Evolutionary conservation across 2,797 vertebrate species (phyloP), one percentile per base, ranked within the genome.

Genomic region (Dendrocincla tyrannina): DNA sequence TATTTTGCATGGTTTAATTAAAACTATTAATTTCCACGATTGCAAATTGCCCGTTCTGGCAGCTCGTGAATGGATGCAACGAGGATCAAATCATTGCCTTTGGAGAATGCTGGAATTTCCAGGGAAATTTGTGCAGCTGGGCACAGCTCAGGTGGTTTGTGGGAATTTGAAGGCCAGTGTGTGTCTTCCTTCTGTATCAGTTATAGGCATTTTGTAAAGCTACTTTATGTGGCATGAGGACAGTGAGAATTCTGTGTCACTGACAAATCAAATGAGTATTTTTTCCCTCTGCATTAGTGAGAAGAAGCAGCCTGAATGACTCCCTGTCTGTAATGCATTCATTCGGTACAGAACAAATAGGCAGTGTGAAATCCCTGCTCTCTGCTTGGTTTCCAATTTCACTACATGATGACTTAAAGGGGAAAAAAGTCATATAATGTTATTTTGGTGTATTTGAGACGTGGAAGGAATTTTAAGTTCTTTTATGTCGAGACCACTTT

Each of bases 1-100:
- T 62, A 56, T 89, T 93, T 95, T 84, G 77, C 50, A 27, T 14
- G 74, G n/a, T 47, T 76, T 92, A 94, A 95, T 93, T 92, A 91
- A 96, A 93, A 79, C 62, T 93, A 82, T 86, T 85, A 87, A 95
- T 94, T 87, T 85, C 50, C 35, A 10, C 15, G 1, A 52, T 85
- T 86, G 82, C 67, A 62, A 28, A 59, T 66, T 30, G 81, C 89
- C 47, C 4, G 1, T 92, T 79, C 53, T 74, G 69, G 25, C 76
- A 80, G 68, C 41, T 44, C 58, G 55, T 0, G 0, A 64, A 33
- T 66, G 35, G 58, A 39, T 14, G 24, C 39, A 52, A 68, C 17
- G 27, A 28, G 72, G 35, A 63, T 79, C 46, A 62, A 73, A 63
- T 39, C 0, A 0, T 32, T 56, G 15, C 32, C 42, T 55, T 58